A percentile compares a stretch with the other conserved stretches of the same genome.
phyloP scores from a whole-genome alignment of 2,888 invertebrate genomes.

The Nemoura dubitans region DNA sequence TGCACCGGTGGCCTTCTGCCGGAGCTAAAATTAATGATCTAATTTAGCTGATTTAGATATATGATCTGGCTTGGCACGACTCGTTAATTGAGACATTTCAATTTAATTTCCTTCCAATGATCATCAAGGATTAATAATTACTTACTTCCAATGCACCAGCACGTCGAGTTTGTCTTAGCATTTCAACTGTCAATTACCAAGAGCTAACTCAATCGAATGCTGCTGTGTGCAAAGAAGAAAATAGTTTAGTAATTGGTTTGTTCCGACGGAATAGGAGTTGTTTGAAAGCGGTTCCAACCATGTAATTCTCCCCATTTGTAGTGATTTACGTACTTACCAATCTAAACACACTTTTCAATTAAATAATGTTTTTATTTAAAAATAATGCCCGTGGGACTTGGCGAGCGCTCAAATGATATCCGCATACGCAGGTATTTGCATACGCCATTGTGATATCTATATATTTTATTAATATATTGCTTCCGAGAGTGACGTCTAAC shows the following conservation, averaged over 20 bases:
- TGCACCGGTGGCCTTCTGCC: not conserved
- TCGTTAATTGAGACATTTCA: conserved; percentile 40
- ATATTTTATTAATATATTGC: not conserved
- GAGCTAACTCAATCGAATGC: not conserved
- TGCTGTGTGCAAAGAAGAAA: not conserved
- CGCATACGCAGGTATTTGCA: not conserved
- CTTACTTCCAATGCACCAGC: not conserved
- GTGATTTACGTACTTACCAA: not conserved
- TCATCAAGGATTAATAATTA: conserved; percentile 28
- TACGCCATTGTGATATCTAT: not conserved
- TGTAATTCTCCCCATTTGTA: not conserved
- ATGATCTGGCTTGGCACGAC: conserved; percentile 9
- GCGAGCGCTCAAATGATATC: not conserved
- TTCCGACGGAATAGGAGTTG: not conserved
- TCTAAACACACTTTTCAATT: not conserved
- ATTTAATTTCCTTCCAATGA: conserved; percentile 18
- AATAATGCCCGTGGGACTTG: not conserved
- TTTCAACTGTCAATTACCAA: not conserved
- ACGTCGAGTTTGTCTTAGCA: conserved; percentile 28
- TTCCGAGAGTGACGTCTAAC: not conserved
- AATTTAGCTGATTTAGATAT: conserved; percentile 30
- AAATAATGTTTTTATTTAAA: not conserved
- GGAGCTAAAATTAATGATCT: conserved; percentile 22
- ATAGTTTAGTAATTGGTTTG: not conserved
- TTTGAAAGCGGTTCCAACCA: not conserved